Evolutionary conservation across 2,113 vertebrate genomes (phyloP).

Genomic region (Clarias batrachus): DNA sequence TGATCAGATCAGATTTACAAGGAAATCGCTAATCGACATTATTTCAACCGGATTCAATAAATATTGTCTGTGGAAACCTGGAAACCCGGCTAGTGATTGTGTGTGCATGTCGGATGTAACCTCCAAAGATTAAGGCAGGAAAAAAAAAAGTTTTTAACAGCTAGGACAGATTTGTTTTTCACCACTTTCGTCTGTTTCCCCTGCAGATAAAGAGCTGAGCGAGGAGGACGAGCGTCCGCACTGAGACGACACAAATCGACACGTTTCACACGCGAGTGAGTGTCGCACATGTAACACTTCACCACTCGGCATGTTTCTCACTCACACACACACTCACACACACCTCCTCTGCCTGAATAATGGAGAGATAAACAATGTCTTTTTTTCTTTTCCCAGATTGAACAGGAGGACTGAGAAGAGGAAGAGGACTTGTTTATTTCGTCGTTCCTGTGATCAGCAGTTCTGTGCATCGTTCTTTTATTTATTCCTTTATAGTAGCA

Average conservation of each 20-base stretch:
- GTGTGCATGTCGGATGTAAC: too few relatives aligned
- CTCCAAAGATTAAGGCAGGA: too few relatives aligned
- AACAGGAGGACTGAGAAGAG: background rate
- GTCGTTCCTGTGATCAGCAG: conserved; percentile 21
- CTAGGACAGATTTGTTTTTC: background rate
- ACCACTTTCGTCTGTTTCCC: background rate
- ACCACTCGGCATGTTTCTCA: background rate
- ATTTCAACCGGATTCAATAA: too few relatives aligned
- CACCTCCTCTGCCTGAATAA: background rate
- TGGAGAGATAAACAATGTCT: background rate
- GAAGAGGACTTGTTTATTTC: conserved; percentile 2
- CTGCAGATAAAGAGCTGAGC: conserved; percentile 14
- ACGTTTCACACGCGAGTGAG: background rate
- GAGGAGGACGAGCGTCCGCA: conserved; percentile 10
- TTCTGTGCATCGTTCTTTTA: background rate
- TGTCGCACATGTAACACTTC: background rate
- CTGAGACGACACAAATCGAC: background rate
- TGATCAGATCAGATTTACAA: too few relatives aligned
- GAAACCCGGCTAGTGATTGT: too few relatives aligned
- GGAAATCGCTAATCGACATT: too few relatives aligned
- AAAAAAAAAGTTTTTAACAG: background rate
- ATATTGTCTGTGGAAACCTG: too few relatives aligned
- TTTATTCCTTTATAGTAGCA: conserved; percentile 13
- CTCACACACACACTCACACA: too few relatives aligned
- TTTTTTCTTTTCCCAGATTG: background rate